Percentiles rank a stretch among this genome's conserved stretches.
phyloP scores from a whole-genome alignment of 1,140 invertebrate genomes.

The Diuraphis noxia region DNA sequence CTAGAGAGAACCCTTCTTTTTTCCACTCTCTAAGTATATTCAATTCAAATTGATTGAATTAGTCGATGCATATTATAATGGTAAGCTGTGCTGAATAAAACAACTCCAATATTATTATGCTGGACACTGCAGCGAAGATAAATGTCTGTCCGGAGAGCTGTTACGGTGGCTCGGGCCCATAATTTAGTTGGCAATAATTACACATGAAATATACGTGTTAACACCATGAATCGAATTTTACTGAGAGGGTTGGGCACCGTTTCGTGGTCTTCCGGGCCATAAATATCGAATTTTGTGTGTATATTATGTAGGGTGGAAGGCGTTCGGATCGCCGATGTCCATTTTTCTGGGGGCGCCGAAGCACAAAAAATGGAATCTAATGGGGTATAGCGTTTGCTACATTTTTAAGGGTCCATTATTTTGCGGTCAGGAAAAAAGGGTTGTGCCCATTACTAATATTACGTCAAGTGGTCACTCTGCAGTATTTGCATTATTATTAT shows the following conservation, averaged over 20 bases:
- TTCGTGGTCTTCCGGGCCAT: constrained; percentile 41
- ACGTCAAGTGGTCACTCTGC: constrained; percentile 36
- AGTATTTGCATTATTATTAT: constrained; percentile 1
- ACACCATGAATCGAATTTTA: constrained; percentile 29
- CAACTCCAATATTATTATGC: not conserved
- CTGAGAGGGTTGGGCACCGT: not conserved
- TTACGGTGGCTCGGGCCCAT: not conserved
- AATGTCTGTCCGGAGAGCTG: constrained; percentile 41
- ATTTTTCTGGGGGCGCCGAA: not conserved
- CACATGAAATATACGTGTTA: constrained; percentile 39
- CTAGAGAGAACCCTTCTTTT: constrained; percentile 24
- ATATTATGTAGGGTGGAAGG: constrained; percentile 2
- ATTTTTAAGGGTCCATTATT: constrained; percentile 35
- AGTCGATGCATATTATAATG: not conserved
- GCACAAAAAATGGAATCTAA: constrained; percentile 50
- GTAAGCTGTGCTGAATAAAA: not conserved
- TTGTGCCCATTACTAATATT: constrained; percentile 23
- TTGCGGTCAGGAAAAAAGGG: constrained; percentile 49
- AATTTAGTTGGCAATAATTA: constrained; percentile 39
- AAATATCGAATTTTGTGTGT: constrained; percentile 38
- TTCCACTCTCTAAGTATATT: not conserved
- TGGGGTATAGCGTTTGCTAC: not conserved
- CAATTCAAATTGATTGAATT: constrained; percentile 36
- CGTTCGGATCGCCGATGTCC: constrained; percentile 34
- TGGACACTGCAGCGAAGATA: constrained; percentile 14